Evolutionary conservation across 2,113 vertebrate species (phyloP), one percentile per base, ranked within the genome.

Genomic region (Otus sunia): DNA sequence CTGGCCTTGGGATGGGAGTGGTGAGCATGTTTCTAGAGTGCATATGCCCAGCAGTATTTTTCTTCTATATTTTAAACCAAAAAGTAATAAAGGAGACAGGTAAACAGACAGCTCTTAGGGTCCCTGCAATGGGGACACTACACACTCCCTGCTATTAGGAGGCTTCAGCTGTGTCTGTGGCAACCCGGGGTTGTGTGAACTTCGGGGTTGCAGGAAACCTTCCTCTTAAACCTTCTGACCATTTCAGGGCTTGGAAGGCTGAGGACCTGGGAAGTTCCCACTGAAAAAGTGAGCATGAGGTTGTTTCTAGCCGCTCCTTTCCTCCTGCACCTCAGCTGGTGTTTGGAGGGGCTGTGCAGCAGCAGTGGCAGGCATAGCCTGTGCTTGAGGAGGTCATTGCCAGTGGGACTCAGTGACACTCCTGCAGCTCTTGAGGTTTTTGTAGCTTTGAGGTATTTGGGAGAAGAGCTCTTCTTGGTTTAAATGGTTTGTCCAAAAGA

Each of bases 1-100:
- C n/a, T n/a, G 59, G n/a, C 37, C 63, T 87, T 0, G 0, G 73
- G 26, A 63, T n/a, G 34, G 41, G 47, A 71, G 23, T n/a, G 36
- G 7, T 37, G 50, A 73, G 11, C 12, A 2, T 5, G 2, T 36
- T 29, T 72, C 66, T 56, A 15, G 49, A 56, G 19, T 29, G 9
- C 41, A 58, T 12, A 4, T 55, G 12, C 22, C 27, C 49, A 60
- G 19, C 15, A 34, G 3, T 37, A 10, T n/a, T 68, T 55, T 50
- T 45, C 58, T 68, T 49, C 9, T 6, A 2, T n/a, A 39, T 64
- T 78, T 90, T 47, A 64, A 68, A 60, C 13, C 0, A 5, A 66
- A 92, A 66, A 37, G 17, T 50, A 78, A 34, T 25, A 43, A 79
- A 91, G 39, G 63, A 19, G 60, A 52, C 20, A 22, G 32, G 11